phyloP scores from a whole-genome alignment of 2,888 invertebrate genomes.

The Pimpla rufipes region DNA sequence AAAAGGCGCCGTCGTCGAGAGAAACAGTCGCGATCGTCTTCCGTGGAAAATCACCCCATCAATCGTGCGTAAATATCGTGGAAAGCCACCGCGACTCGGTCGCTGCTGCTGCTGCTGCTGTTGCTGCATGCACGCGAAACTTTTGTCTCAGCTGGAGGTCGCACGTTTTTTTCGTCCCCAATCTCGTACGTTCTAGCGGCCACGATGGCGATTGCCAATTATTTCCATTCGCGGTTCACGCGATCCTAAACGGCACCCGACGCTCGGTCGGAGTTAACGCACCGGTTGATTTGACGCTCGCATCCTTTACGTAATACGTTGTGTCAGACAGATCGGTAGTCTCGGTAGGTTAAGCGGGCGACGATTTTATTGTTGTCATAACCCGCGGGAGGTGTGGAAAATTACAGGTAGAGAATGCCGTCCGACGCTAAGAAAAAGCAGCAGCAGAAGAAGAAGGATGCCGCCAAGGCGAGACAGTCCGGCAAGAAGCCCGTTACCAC shows the following conservation, averaged over 20 bases:
- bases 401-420: conserved; percentile 91
- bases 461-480: conserved; percentile 91
- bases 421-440: conserved; percentile 99
- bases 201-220: conserved; percentile 53
- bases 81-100: not conserved
- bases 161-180: conserved; percentile 67
- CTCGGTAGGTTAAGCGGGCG: not conserved
- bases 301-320: conserved; percentile 33
- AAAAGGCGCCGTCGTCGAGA: not conserved
- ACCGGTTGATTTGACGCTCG: conserved; percentile 14
- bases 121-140: conserved; percentile 47
- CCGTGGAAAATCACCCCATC: not conserved
- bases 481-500: conserved; percentile 79
- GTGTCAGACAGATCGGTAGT: not conserved
- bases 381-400: not conserved
- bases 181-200: conserved; percentile 16
- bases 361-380: conserved; percentile 19
- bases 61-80: no score
- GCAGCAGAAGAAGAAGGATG: conserved; percentile 98
- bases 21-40: not conserved
- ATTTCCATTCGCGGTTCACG: not conserved
- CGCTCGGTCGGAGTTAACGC: not conserved
- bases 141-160: conserved; percentile 70
- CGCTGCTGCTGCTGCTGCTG: no score
- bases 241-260: conserved; percentile 10